A percentile compares a stretch with the other conserved stretches of the same genome.
phyloP scores from a whole-genome alignment of 2,888 invertebrate genomes.

The Notocelia uddmanniana region DNA sequence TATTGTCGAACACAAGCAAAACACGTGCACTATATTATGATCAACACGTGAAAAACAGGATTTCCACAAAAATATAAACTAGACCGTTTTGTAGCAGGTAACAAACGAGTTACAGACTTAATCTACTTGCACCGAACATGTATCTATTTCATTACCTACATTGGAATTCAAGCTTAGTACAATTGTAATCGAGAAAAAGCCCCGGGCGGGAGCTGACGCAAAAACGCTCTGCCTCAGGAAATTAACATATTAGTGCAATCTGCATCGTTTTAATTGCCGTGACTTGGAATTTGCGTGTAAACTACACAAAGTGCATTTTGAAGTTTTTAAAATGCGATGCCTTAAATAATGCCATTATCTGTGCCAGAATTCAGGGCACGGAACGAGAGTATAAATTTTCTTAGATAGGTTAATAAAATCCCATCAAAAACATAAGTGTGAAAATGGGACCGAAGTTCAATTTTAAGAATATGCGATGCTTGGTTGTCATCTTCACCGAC shows the following conservation, averaged over 20 bases:
- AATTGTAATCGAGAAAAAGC: conserved; percentile 21
- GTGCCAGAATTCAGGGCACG: background rate
- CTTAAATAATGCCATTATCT: conserved; percentile 10
- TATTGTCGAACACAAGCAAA: background rate
- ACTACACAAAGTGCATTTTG: conserved; percentile 23
- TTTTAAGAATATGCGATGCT: too few species aligned
- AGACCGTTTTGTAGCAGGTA: conserved; percentile 11
- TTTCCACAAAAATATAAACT: conserved; percentile 12
- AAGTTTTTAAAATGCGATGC: conserved; percentile 14
- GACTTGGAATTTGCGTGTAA: conserved; percentile 29
- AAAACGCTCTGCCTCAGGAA: conserved; percentile 45
- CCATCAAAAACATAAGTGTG: too few species aligned
- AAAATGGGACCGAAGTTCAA: too few species aligned
- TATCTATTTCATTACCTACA: conserved; percentile 15
- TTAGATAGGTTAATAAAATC: too few species aligned
- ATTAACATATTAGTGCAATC: conserved; percentile 45
- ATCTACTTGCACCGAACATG: conserved; percentile 24
- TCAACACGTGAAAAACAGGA: conserved; percentile 10
- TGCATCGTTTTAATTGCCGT: conserved; percentile 41
- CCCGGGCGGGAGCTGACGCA: conserved; percentile 17
- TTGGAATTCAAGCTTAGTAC: conserved; percentile 31
- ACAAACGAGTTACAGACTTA: conserved; percentile 24
- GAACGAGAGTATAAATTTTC: background rate
- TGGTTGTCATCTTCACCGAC: too few species aligned
- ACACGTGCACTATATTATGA: conserved; percentile 4